Evolutionary conservation across 2,888 invertebrate genomes (phyloP), one percentile per base, ranked within the genome.

Genomic region (Tachystola acroxantha): DNA sequence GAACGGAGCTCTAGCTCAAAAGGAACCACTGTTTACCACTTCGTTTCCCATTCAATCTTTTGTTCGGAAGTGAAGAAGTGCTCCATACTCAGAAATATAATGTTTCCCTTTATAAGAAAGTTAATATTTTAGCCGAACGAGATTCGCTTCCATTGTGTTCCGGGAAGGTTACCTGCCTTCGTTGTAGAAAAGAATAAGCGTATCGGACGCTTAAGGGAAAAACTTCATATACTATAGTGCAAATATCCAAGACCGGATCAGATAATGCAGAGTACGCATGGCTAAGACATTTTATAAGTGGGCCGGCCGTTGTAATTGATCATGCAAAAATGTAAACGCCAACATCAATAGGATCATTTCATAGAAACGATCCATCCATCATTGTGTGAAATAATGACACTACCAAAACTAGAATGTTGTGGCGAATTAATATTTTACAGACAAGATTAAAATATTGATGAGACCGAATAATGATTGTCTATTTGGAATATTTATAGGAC

Each of bases 61-160:
- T 86, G 82, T 86, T 85, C 66, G 79, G 74, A 82, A 84, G 82
- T 82, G 82, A 80, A 84, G 80, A 84, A 82, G 78, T 79, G 71
- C 72, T 64, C 59, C 65, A 69, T 77, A 76, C 80, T 78, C 75
- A 73, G 80, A 82, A 81, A 77, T 82, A 84, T 80, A 84, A 84
- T 84, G 81, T 76, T 71, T 64, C 66, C 71, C 57, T 64, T 85
- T 85, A 80, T 85, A 53, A 48, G 65, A 71, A 76, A 84, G 84
- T 85, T 85, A 84, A 85, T 84, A 85, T 82, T 82, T 79, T 76
- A 80, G 74, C 70, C 72, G 73, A 75, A 79, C 73, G 65, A 78
- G 79, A 74, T 79, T 72, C 74, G 63, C 57, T 61, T 52, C 70
- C 57, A 72, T 84, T 86, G 81, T 80, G 53, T 45, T 52, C 60